Conservation (phyloP, 2,113 vertebrate genomes). For the Orthonyx spaldingii region DNA sequence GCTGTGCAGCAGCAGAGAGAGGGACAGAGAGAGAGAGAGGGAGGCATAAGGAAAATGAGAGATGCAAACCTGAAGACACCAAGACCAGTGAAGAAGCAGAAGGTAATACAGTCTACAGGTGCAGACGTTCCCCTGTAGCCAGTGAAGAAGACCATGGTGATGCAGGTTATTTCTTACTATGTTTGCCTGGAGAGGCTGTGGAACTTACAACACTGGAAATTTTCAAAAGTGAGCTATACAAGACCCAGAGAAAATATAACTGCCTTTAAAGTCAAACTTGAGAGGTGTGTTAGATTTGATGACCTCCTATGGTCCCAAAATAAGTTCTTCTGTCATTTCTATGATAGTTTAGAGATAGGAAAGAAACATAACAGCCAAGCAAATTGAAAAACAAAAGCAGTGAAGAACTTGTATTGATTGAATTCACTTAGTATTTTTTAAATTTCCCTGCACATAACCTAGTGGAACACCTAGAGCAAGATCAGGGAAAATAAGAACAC, state of each 20-base stretch:
- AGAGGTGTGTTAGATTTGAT: background rate
- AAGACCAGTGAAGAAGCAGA: background rate
- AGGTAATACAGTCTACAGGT: background rate
- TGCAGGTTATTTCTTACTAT: background rate
- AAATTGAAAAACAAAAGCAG: background rate
- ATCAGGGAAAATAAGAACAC: background rate
- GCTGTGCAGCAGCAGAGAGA: background rate
- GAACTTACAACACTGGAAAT: background rate
- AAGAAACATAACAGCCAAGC: background rate
- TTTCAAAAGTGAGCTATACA: background rate
- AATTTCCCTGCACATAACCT: background rate
- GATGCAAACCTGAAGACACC: background rate
- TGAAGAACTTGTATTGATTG: background rate
- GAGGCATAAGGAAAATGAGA: background rate
- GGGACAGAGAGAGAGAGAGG: background rate
- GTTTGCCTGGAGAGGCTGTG: background rate
- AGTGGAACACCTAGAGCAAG: background rate
- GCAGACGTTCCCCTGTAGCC: background rate
- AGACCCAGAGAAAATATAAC: background rate
- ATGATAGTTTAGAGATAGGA: background rate
- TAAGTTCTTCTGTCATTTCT: background rate
- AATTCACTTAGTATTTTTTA: background rate
- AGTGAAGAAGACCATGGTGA: background rate
- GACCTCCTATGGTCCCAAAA: background rate
- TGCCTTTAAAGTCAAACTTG: background rate